Evolutionary conservation across 2,113 vertebrate species (phyloP).

Genomic region (Pithys albifrons): DNA sequence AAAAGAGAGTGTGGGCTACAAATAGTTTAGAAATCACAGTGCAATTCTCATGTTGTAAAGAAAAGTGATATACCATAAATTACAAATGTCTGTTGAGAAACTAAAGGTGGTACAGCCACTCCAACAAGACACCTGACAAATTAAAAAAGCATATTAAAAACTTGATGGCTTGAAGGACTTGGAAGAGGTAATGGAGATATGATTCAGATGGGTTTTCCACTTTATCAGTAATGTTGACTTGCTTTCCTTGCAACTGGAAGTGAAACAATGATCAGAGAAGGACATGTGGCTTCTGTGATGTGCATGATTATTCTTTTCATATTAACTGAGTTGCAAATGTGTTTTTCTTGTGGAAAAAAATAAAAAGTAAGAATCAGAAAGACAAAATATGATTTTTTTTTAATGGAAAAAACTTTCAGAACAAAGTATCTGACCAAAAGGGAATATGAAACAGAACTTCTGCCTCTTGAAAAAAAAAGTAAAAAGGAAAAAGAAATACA

Average conservation of each 20-base stretch:
- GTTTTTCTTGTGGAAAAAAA: not conserved
- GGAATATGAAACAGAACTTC: not conserved
- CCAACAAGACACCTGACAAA: not conserved
- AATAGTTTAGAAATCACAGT: not conserved
- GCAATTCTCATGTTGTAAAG: not conserved
- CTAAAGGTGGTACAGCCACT: not conserved
- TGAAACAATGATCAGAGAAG: not conserved
- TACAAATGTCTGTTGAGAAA: not conserved
- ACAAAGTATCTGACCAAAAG: not conserved
- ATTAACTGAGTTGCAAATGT: not conserved
- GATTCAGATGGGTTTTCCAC: not conserved
- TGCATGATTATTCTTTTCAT: not conserved
- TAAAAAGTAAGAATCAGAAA: not conserved
- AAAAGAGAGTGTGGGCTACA: not conserved
- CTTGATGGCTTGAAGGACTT: not conserved
- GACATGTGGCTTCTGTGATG: not conserved
- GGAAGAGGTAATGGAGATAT: not conserved
- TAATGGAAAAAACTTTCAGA: not conserved
- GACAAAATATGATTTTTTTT: not conserved
- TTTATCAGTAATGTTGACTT: accelerated
- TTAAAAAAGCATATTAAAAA: not conserved
- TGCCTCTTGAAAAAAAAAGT: not conserved
- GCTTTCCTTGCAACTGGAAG: not conserved
- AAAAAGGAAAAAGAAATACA: not conserved
- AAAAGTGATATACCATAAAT: not conserved